Evolutionary conservation across 2,888 invertebrate genomes (phyloP).

Genomic region (Craniophora ligustri): DNA sequence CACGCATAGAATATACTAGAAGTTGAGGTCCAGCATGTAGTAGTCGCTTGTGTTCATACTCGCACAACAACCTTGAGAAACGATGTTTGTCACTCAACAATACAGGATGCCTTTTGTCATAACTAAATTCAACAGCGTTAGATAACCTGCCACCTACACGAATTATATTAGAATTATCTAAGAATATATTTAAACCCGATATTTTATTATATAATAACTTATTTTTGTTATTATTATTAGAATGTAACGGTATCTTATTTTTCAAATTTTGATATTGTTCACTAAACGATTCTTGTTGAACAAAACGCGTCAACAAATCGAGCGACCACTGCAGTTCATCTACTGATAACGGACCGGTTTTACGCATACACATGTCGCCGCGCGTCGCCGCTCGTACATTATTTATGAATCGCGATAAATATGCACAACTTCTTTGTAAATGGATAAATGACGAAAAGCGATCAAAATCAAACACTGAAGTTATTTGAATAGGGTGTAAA

Average conservation of each 20-base stretch:
- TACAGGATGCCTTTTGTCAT: slow-evolving; percentile 6
- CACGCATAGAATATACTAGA: neutral
- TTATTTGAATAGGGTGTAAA: neutral
- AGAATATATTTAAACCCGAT: slow-evolving; percentile 1
- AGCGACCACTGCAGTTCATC: slow-evolving; percentile 5
- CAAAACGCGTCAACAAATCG: neutral
- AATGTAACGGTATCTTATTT: neutral
- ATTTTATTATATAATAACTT: slow-evolving; percentile 2
- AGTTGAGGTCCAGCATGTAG: slow-evolving; percentile 14
- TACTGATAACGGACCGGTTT: slow-evolving; percentile 10
- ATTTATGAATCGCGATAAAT: slow-evolving; percentile 12
- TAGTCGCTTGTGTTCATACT: neutral
- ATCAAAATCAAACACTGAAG: slow-evolving; percentile 2
- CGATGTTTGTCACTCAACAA: slow-evolving; percentile 2
- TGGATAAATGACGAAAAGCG: slow-evolving; percentile 5
- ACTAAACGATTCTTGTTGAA: slow-evolving; percentile 14
- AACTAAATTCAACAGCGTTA: neutral
- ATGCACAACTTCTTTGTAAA: slow-evolving; percentile 8
- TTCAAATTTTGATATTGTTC: neutral
- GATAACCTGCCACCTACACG: slow-evolving; percentile 9
- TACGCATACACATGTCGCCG: neutral
- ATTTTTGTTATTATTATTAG: too few species aligned
- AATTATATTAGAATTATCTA: slow-evolving; percentile 5
- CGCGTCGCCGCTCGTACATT: neutral
- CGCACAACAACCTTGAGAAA: neutral